Conservation (phyloP, 2,888 invertebrate species). For the Lepidocyrtinus sp. region DNA sequence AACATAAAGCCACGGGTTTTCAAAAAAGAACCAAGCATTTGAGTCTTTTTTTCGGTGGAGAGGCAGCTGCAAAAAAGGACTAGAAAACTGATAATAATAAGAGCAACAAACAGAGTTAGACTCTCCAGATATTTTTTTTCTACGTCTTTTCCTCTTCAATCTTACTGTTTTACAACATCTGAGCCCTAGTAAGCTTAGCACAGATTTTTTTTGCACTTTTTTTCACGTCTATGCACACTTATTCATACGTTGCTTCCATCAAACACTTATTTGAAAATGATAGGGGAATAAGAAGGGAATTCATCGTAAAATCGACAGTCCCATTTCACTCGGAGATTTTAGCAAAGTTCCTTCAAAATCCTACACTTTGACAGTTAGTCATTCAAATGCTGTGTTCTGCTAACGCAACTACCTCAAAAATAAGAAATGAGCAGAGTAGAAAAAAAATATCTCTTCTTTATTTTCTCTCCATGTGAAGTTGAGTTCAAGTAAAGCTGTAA, state of each 20-base stretch:
- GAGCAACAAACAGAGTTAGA: slow-evolving; percentile 5
- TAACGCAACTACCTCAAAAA: too few relatives aligned
- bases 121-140: not conserved
- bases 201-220: not conserved
- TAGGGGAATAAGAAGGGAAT: not conserved
- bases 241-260: too few relatives aligned
- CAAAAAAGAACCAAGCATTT: not conserved
- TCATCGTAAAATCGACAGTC: not conserved
- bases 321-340: not conserved
- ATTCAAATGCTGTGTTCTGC: slow-evolving; percentile 44
- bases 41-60: not conserved
- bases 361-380: slow-evolving; percentile 55
- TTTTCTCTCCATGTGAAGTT: not conserved
- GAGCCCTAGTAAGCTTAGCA: too few relatives aligned
- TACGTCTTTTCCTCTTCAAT: not conserved
- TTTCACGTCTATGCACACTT: not conserved
- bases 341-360: slow-evolving; percentile 26
- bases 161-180: too few relatives aligned
- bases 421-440: not conserved
- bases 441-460: not conserved
- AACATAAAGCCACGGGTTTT: not conserved
- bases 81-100: not conserved
- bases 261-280: slow-evolving; percentile 8
- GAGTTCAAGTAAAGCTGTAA: not conserved
- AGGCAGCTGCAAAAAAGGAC: slow-evolving; percentile 10